These are phyloP conservation scores for Doryteuthis pealeii DNA, from an alignment of 1,140 invertebrate genomes.

Conservation along the genomic window DNA sequence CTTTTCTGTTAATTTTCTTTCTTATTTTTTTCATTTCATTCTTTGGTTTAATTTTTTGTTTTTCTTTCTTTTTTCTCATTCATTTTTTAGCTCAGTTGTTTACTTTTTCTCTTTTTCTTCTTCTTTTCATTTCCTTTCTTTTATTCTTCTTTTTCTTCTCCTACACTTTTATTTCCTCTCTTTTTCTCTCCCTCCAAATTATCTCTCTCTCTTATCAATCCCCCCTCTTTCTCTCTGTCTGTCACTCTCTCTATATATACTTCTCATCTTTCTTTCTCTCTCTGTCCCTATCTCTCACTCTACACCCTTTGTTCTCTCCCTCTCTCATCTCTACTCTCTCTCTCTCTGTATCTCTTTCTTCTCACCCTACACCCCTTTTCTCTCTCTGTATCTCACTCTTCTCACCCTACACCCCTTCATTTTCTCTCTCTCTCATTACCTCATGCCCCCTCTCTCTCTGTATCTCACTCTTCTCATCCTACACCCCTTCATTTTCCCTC, in stretches of 20 bases:
- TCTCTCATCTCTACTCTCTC: no score
- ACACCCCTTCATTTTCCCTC: neutral
- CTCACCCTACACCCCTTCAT: no score
- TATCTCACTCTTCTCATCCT: neutral
- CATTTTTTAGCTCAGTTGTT: neutral
- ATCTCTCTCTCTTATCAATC: slow-evolving; percentile 15
- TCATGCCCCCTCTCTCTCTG: neutral
- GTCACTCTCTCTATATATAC: no score
- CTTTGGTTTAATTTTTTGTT: no score
- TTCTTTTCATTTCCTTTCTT: slow-evolving; percentile 11
- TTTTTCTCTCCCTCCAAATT: slow-evolving; percentile 11
- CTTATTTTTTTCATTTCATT: no score
- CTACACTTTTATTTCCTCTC: neutral
- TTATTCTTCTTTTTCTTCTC: slow-evolving; percentile 7
- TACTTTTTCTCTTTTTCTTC: neutral
- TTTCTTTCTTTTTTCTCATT: no score
- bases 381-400: no score
- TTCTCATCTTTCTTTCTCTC: slow-evolving; percentile 13
- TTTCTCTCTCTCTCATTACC: neutral
- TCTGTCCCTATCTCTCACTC: slow-evolving; percentile 11
- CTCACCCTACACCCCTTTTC: no score
- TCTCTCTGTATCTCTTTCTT: no score
- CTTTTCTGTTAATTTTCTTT: no score
- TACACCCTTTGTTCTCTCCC: no score
- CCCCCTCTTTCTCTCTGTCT: no score